phyloP scores from a whole-genome alignment of 2,113 vertebrate genomes.

The Forbesichthys agassizii region DNA sequence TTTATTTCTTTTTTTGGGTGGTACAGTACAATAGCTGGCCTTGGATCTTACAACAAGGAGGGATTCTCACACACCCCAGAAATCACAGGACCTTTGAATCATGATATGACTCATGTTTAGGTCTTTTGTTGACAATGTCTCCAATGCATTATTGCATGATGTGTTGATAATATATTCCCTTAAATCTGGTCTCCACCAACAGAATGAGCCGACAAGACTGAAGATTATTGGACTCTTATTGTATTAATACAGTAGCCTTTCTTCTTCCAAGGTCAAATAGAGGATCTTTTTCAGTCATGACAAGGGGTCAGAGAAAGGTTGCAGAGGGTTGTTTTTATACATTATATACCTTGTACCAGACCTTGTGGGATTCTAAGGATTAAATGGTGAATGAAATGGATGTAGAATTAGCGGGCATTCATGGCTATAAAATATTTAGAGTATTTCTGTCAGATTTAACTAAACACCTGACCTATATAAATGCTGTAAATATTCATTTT shows the following conservation, averaged over 20 bases:
- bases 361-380: neutral
- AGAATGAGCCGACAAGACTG: neutral
- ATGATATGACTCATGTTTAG: slow-evolving; percentile 41
- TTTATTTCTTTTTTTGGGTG: slow-evolving; percentile 12
- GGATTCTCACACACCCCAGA: slow-evolving; percentile 21
- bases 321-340: slow-evolving; percentile 1
- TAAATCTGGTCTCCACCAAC: neutral
- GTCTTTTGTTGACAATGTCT: slow-evolving; percentile 22
- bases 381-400: neutral
- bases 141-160: slow-evolving; percentile 26
- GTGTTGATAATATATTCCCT: neutral
- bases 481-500: neutral
- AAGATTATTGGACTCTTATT: too few relatives aligned
- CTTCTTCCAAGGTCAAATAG: slow-evolving; percentile 15
- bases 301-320: neutral
- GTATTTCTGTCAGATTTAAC: neutral
- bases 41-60: slow-evolving; percentile 49
- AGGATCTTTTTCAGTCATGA: neutral
- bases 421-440: neutral
- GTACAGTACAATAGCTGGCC: slow-evolving; percentile 9
- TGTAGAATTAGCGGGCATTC: slow-evolving; percentile 18
- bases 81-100: slow-evolving; percentile 64
- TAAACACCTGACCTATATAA: neutral
- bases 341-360: neutral
- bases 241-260: too few relatives aligned